Evolutionary conservation across 1,140 invertebrate species (phyloP), one percentile per base, ranked within the genome.

Genomic region (Drosophila lowei): DNA sequence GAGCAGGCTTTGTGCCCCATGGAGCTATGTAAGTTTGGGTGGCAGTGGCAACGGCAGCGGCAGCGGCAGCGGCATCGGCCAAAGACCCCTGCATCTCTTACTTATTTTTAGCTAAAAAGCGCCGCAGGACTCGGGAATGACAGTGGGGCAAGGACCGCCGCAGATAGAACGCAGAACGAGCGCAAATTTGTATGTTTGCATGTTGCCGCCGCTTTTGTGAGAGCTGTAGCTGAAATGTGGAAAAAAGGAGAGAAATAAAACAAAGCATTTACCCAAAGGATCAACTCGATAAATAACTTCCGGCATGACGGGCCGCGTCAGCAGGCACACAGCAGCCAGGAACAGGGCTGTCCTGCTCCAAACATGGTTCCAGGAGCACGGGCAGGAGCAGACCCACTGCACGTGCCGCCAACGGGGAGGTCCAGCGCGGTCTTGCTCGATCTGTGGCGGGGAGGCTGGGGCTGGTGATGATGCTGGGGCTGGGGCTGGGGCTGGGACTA

Each of bases 241-340:
- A 74, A 72, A 66, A 63, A 72, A 50, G 42, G 46, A 75, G 58
- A 47, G 62, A 60, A 72, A 75, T 72, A 81, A 72, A 73, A 79
- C 67, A 84, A 70, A 80, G 79, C 72, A 81, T 79, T 85, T 89
- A 89, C 85, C 85, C 79, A 89, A 86, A 75, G 85, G 85, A 89
- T 89, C 85, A 73, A 89, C 85, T 75, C 85, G 78, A 77, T 86
- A 89, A 79, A 89, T 85, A 77, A 89, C 81, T 77, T 89, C 85
- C 70, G 81, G 76, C 67, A 83, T 77, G 70, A 83, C 85, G 60
- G 81, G 76, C 63, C 72, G 72, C 58, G 72, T 86, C 73, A 88
- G 66, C 61, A 79, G 64, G 66, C 76, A 77, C 42, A 81, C 61
- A 74, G 73, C 66, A 65, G 74, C 62, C 49, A 78, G 43, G 48